Evolutionary conservation across 2,888 invertebrate species (phyloP).

Genomic region (Miltochrista miniata): DNA sequence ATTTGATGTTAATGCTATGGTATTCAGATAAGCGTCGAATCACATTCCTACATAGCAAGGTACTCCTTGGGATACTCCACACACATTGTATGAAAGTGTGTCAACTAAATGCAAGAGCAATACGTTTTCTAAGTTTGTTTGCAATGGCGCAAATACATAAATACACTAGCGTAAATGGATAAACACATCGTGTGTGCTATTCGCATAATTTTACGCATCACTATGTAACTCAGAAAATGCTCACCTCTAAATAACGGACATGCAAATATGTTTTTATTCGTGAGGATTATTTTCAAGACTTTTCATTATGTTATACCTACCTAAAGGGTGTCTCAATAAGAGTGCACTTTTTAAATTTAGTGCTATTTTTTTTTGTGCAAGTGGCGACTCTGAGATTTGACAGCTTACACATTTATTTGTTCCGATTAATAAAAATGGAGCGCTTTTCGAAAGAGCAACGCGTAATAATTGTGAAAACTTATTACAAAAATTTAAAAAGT

Average conservation of each 20-base stretch:
- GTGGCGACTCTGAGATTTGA: too few species aligned
- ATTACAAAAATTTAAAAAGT: too few species aligned
- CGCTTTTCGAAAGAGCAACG: too few species aligned
- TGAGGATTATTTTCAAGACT: background rate
- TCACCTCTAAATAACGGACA: background rate
- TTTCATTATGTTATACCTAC: too few species aligned
- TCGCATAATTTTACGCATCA: background rate
- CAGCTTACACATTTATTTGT: too few species aligned
- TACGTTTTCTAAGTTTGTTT: conserved; percentile 22
- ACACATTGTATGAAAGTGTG: conserved; percentile 26
- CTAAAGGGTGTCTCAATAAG: too few species aligned
- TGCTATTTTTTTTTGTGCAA: too few species aligned
- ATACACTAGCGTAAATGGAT: background rate
- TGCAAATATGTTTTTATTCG: conserved; percentile 4
- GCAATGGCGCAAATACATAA: conserved; percentile 16
- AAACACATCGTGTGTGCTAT: conserved; percentile 3
- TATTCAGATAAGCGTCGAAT: too few species aligned
- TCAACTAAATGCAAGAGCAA: conserved; percentile 28
- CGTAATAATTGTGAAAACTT: too few species aligned
- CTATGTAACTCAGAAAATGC: background rate
- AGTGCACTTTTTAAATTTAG: too few species aligned
- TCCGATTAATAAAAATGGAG: too few species aligned
- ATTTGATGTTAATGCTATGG: too few species aligned
- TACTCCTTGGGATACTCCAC: conserved; percentile 6
- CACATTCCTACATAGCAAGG: background rate